Base-by-base conservation (phyloP, 2,113 vertebrate genomes). In the Anguilla rostrata region DNA sequence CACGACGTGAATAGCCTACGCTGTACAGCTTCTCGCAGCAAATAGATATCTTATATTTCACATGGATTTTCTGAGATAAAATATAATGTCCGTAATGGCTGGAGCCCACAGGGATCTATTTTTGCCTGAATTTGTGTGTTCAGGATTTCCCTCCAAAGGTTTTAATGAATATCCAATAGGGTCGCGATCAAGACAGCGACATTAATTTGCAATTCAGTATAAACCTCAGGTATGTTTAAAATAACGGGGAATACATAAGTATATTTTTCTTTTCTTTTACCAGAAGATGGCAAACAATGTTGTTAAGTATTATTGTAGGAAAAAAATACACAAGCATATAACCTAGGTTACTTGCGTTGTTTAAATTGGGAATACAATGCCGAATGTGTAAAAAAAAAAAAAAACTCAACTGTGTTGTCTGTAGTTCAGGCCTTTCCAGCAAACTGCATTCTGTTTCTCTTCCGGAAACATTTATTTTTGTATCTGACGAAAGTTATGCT, bases 401-500 rank as follows among this genome's bases (percentile, higher is more conserved):
- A 86, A 39, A 29, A 18, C 40, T 63, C 56, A 46, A 22, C 53
- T 81, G 22, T 81, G 83, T 43, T 81, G 34, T 8, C 34, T 66
- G 60, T 83, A 39, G 43, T 49, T 78, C 49, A 40, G 22, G 29
- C 53, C 66, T 49, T 46, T 26, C 6, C 22, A 26, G 57, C 84
- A 63, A 57, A 83, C 56, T 86, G 60, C 75, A 75, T 84, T 29
- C 34, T 29, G 57, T 60, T 83, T 34, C 85, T 85, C 39, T n/a
- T 39, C 81, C 84, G 83, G 88, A 90, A 86, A 26, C 20, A 41
- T 86, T 56, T 78, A 81, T 90, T 91, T 92, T 85, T 89, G 66
- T 85, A 84, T 84, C 79, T 86, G 29, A 75, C 20, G 15, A 86
- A 84, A 82, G 11, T 39, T 71, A 40, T 41, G 40, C 81, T 87